Conservation (phyloP, 2,888 invertebrate species). For the Cheilosia pagana region DNA sequence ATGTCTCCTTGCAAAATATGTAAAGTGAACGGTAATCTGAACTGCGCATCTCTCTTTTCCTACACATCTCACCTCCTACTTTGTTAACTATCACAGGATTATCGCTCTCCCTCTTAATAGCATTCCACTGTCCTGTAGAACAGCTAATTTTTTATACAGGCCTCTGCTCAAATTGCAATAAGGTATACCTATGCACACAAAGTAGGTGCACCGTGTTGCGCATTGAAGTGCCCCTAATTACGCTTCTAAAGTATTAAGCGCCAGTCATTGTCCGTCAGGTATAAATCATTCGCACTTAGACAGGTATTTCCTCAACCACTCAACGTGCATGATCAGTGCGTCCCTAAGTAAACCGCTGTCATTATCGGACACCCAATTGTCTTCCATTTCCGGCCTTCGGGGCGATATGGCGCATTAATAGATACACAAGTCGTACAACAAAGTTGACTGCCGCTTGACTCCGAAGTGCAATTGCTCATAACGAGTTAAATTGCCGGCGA, state of each 20-base stretch:
- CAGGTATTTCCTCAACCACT: slow-evolving; percentile 54
- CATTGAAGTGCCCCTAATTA: slow-evolving; percentile 32
- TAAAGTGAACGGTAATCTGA: not conserved
- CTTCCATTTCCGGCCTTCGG: slow-evolving; percentile 71
- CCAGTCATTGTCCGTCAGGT: slow-evolving; percentile 39
- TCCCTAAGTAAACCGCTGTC: slow-evolving; percentile 54
- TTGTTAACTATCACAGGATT: slow-evolving; percentile 15
- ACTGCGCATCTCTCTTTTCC: not conserved
- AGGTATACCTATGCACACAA: slow-evolving; percentile 22
- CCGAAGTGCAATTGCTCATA: slow-evolving; percentile 37
- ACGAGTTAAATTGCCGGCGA: slow-evolving; percentile 19
- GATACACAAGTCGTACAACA: slow-evolving; percentile 36
- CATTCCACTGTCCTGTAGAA: slow-evolving; percentile 4
- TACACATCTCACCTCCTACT: not conserved
- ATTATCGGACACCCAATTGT: slow-evolving; percentile 73
- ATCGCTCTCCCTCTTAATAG: slow-evolving; percentile 24
- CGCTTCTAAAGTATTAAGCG: slow-evolving; percentile 35
- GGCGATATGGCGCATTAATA: slow-evolving; percentile 57
- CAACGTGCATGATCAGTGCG: slow-evolving; percentile 40
- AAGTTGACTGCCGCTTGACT: slow-evolving; percentile 19
- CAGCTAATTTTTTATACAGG: not conserved
- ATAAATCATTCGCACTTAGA: slow-evolving; percentile 60
- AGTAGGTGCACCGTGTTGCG: slow-evolving; percentile 18
- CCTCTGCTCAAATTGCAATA: not conserved
- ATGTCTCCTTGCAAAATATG: not conserved